Evolutionary conservation across 2,888 invertebrate genomes (phyloP).

Genomic region (Notocelia uddmanniana): DNA sequence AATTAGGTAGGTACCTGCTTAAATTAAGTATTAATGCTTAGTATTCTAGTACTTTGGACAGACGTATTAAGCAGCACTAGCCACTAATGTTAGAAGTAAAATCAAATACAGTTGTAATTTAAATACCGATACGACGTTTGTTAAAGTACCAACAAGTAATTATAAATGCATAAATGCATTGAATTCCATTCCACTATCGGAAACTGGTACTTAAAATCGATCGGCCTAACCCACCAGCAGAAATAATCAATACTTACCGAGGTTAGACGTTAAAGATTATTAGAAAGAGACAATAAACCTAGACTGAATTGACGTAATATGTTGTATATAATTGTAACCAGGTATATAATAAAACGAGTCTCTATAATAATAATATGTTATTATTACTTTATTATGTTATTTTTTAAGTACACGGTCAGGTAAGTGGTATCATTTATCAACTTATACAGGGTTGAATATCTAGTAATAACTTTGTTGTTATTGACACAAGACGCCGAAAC

Average conservation of each 20-base stretch:
- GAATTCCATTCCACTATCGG: neutral
- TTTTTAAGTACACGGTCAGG: too few relatives aligned
- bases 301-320: constrained; percentile 12
- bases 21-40: neutral
- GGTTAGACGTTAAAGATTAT: constrained; percentile 39
- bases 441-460: too few relatives aligned
- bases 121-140: neutral
- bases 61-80: neutral
- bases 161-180: neutral
- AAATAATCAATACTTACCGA: constrained; percentile 43
- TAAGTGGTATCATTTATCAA: too few relatives aligned
- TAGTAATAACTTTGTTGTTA: too few relatives aligned
- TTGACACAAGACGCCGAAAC: too few relatives aligned
- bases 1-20: neutral
- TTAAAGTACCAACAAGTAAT: too few relatives aligned
- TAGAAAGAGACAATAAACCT: constrained; percentile 42
- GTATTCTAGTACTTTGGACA: neutral
- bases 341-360: neutral
- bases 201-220: constrained; percentile 33
- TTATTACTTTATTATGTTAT: too few relatives aligned
- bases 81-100: neutral
- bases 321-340: neutral
- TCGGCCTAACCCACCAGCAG: constrained; percentile 22
- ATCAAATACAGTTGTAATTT: neutral
- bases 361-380: neutral